phyloP scores from a whole-genome alignment of 2,113 vertebrate species.

The Sander vitreus region DNA sequence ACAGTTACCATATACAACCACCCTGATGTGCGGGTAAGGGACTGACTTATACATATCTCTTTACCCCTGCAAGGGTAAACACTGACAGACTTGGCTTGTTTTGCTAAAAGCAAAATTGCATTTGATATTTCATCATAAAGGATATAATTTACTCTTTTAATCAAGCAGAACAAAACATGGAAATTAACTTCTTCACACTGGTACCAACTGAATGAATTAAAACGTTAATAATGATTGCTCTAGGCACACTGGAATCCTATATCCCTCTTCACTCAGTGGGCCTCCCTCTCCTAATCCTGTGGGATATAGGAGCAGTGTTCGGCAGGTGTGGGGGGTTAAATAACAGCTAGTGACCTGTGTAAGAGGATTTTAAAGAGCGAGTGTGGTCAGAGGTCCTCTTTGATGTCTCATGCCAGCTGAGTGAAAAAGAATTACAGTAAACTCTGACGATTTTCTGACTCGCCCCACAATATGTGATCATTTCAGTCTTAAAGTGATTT shows the following conservation, averaged over 20 bases:
- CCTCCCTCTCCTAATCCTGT: slow-evolving; percentile 35
- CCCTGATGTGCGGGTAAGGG: slow-evolving; percentile 87
- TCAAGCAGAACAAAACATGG: neutral
- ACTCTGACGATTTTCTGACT: neutral
- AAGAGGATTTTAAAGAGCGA: slow-evolving; percentile 52
- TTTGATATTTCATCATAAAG: neutral
- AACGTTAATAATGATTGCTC: neutral
- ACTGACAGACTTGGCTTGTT: neutral
- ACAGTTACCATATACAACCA: slow-evolving; percentile 93
- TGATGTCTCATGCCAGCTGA: slow-evolving; percentile 20
- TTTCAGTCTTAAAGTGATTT: neutral
- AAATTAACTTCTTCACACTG: neutral
- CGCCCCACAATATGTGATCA: neutral
- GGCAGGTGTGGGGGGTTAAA: slow-evolving; percentile 46
- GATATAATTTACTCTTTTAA: slow-evolving; percentile 1
- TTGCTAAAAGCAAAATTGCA: neutral
- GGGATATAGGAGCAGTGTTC: slow-evolving; percentile 19
- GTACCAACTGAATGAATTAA: slow-evolving; percentile 11
- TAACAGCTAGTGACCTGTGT: slow-evolving; percentile 54
- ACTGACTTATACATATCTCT: neutral
- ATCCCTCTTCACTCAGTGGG: slow-evolving; percentile 9
- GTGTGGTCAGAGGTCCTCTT: slow-evolving; percentile 34
- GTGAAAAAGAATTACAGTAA: neutral
- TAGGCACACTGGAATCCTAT: neutral
- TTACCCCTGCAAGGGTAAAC: neutral